These are phyloP conservation scores for Bucco capensis DNA, from an alignment of 2,113 vertebrate species.

Conservation along the genomic window DNA sequence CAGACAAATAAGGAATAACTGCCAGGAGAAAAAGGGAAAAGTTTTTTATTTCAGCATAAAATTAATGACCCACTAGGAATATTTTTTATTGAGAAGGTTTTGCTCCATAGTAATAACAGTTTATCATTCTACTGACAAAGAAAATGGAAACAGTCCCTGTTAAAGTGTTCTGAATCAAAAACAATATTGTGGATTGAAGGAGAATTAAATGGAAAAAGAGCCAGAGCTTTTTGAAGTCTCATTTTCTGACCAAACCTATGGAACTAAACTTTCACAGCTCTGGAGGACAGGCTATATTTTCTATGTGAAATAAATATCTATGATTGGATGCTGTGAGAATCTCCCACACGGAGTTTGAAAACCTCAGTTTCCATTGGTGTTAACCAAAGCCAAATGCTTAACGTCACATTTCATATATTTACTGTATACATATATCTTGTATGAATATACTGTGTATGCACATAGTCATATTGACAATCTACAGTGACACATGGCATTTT, in stretches of 20 bases:
- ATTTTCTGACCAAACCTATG: neutral
- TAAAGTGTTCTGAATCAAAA: neutral
- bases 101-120: neutral
- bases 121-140: neutral
- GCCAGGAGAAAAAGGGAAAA: neutral
- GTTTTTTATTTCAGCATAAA: neutral
- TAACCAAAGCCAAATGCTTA: neutral
- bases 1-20: neutral
- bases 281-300: neutral
- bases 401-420: neutral
- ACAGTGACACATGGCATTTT: neutral
- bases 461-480: neutral
- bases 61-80: neutral
- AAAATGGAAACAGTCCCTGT: neutral
- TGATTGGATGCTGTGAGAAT: neutral
- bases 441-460: neutral
- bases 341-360: neutral
- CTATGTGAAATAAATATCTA: rapidly evolving
- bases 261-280: neutral
- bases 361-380: neutral
- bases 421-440: neutral
- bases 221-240: neutral
- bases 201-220: neutral
- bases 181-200: neutral
- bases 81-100: neutral